Conservation (phyloP, 1,140 invertebrate species). For the Dendrolimus punctatus region DNA sequence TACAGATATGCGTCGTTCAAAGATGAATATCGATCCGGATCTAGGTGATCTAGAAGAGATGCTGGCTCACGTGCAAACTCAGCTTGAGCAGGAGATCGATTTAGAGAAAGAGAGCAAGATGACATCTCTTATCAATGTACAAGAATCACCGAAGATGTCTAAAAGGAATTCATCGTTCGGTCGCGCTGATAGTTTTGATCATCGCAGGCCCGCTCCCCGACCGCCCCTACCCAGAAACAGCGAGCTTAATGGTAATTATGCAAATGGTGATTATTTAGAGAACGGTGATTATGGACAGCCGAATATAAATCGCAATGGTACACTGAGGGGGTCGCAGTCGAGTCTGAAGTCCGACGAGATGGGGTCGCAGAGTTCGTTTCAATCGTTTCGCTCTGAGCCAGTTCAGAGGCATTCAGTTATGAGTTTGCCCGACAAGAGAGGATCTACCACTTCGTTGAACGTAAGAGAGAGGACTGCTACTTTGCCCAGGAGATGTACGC, state of each 20-base stretch:
- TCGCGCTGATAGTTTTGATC: constrained; percentile 30
- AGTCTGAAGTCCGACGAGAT: constrained; percentile 47
- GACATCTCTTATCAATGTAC: constrained; percentile 44
- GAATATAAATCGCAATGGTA: constrained; percentile 20
- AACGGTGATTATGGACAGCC: constrained; percentile 28
- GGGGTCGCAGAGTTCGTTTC: constrained; percentile 42
- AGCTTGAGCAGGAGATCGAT: constrained; percentile 65
- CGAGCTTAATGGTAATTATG: not conserved
- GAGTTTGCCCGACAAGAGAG: constrained; percentile 45
- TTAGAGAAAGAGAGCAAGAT: constrained; percentile 48
- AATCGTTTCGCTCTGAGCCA: constrained; percentile 56
- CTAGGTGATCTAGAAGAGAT: constrained; percentile 65
- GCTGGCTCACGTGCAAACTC: constrained; percentile 61
- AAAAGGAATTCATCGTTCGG: constrained; percentile 36
- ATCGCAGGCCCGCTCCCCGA: constrained; percentile 27
- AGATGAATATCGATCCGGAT: constrained; percentile 56
- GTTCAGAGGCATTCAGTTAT: constrained; percentile 42
- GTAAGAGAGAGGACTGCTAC: constrained; percentile 48
- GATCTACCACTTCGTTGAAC: constrained; percentile 34
- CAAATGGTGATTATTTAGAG: not conserved
- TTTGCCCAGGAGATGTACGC: constrained; percentile 51
- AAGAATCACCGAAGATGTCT: constrained; percentile 51
- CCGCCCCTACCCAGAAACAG: constrained; percentile 13
- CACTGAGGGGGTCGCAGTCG: constrained; percentile 34
- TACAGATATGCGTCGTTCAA: constrained; percentile 35